phyloP scores from a whole-genome alignment of 2,888 invertebrate genomes.

The Agrochola lychnidis region DNA sequence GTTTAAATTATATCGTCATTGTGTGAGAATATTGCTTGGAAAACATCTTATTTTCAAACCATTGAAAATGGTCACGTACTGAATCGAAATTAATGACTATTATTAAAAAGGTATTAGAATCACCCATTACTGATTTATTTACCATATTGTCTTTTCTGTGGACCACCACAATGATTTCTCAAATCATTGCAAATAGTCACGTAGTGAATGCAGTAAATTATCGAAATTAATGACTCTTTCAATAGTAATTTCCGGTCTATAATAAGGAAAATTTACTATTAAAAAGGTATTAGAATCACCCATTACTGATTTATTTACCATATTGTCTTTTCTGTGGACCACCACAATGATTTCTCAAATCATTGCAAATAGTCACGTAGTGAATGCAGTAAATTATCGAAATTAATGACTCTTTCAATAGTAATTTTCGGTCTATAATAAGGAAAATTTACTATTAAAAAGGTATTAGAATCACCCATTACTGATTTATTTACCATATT shows the following conservation, averaged over 20 bases:
- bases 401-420: slow-evolving; percentile 1
- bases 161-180: slow-evolving; percentile 3
- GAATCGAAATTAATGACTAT: slow-evolving; percentile 12
- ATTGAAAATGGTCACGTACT: slow-evolving; percentile 18
- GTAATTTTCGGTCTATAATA: neutral
- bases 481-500: neutral
- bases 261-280: neutral
- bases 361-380: slow-evolving; percentile 11
- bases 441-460: neutral
- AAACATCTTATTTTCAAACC: slow-evolving; percentile 51
- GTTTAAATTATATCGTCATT: slow-evolving; percentile 70
- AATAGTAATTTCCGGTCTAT: neutral
- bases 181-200: slow-evolving; percentile 5
- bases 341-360: neutral
- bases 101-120: neutral
- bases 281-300: neutral
- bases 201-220: slow-evolving; percentile 6
- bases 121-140: neutral
- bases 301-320: neutral
- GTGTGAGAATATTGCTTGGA: slow-evolving; percentile 64
- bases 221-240: slow-evolving; percentile 1
- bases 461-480: neutral
- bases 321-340: neutral
- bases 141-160: neutral
- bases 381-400: slow-evolving; percentile 3